Evolutionary conservation across 2,113 vertebrate species (phyloP).

Genomic region (Malurus melanocephalus): DNA sequence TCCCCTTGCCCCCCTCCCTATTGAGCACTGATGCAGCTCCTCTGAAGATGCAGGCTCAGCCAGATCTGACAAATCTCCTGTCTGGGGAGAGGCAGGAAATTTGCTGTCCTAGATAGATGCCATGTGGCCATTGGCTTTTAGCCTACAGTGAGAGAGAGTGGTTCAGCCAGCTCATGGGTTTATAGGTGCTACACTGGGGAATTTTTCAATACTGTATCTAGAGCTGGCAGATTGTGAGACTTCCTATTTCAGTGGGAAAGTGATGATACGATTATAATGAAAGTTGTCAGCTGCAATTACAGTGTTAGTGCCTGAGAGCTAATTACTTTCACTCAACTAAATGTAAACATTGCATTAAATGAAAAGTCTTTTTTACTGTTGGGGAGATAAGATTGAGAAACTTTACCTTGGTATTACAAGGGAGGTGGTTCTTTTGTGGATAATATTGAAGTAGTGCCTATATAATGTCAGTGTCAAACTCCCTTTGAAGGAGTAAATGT

Average conservation of each 20-base stretch:
- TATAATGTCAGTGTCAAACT: neutral
- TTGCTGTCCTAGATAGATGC: neutral
- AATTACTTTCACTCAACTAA: neutral
- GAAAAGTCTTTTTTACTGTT: neutral
- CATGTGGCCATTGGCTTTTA: neutral
- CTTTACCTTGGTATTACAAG: neutral
- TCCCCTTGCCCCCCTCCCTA: accelerated
- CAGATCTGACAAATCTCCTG: neutral
- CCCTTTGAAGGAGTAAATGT: neutral
- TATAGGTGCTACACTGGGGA: neutral
- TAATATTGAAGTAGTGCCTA: neutral
- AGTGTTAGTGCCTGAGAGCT: neutral
- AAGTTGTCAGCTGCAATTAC: neutral
- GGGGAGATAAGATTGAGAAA: neutral
- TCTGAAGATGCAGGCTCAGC: neutral
- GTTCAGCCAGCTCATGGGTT: neutral
- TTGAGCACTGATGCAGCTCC: neutral
- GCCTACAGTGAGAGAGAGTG: neutral
- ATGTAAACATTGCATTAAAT: neutral
- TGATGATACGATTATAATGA: neutral
- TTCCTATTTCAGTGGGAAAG: neutral
- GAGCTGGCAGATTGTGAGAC: neutral
- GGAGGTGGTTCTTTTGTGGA: neutral
- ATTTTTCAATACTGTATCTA: neutral
- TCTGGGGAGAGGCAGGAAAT: neutral